phyloP scores from a whole-genome alignment of 2,113 vertebrate species.

The Pangasianodon gigas region DNA sequence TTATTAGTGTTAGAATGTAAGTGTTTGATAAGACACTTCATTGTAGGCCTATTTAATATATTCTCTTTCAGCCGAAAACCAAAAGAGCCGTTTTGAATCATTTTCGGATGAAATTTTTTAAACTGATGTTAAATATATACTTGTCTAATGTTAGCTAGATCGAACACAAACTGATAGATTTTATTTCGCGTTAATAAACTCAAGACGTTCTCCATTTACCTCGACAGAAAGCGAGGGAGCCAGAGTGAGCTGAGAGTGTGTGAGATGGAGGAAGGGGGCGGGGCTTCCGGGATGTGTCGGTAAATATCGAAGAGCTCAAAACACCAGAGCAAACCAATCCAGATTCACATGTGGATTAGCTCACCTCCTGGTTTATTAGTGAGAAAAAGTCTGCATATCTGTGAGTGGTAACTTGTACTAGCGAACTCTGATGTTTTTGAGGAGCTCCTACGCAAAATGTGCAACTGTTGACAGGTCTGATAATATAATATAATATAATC shows the following conservation, averaged over 20 bases:
- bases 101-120: no score
- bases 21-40: no score
- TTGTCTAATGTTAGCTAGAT: background rate
- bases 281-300: background rate
- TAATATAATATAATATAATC: background rate
- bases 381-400: background rate
- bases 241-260: background rate
- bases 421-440: background rate
- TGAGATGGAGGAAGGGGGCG: background rate
- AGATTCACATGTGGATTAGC: background rate
- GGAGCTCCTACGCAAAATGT: background rate
- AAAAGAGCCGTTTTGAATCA: no score
- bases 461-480: background rate
- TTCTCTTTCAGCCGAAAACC: no score
- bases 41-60: no score
- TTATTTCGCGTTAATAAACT: background rate
- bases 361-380: no score
- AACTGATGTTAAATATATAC: background rate
- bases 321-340: no score
- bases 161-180: background rate
- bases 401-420: background rate
- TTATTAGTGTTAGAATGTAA: no score
- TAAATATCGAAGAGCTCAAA: background rate
- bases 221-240: no score
- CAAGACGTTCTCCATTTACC: no score